Percentiles rank a stretch among this genome's conserved stretches.
Conservation (phyloP, 2,888 invertebrate genomes). For the Melitaea athalia region DNA sequence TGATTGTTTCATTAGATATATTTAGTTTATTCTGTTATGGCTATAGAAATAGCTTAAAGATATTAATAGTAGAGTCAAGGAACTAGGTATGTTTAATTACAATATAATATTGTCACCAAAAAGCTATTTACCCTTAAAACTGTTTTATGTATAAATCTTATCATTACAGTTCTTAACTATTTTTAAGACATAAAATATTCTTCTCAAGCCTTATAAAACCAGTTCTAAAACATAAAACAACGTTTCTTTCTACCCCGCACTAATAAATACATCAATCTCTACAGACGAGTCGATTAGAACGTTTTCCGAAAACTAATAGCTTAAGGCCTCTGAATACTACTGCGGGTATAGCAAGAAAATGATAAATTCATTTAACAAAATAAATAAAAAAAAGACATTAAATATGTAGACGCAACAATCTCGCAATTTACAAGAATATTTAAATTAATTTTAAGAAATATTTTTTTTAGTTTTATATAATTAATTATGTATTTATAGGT, state of each 20-base stretch:
- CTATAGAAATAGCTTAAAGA: too few relatives aligned
- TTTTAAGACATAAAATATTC: background rate
- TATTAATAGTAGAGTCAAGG: too few relatives aligned
- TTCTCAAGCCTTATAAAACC: constrained; percentile 19
- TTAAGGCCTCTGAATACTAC: constrained; percentile 18
- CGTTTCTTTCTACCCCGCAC: constrained; percentile 22
- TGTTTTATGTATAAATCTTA: background rate
- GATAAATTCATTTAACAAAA: background rate
- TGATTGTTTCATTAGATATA: too few relatives aligned
- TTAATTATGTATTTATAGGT: too few relatives aligned
- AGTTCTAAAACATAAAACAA: constrained; percentile 25
- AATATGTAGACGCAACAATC: background rate
- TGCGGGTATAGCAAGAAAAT: background rate
- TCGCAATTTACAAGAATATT: too few relatives aligned
- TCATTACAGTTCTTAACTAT: background rate
- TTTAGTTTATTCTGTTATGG: too few relatives aligned
- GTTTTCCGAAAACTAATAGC: constrained; percentile 42
- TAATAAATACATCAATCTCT: constrained; percentile 40
- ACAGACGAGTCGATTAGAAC: constrained; percentile 37
- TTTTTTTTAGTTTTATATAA: too few relatives aligned
- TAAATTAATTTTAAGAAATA: too few relatives aligned
- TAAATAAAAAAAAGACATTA: background rate
- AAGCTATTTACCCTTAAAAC: too few relatives aligned
- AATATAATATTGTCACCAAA: too few relatives aligned
- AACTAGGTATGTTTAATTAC: too few relatives aligned